A percentile compares a stretch with the other conserved stretches of the same genome.
These are phyloP conservation scores for Peucedramus taeniatus DNA, from an alignment of 2,113 vertebrate species.

Conservation along the genomic window DNA sequence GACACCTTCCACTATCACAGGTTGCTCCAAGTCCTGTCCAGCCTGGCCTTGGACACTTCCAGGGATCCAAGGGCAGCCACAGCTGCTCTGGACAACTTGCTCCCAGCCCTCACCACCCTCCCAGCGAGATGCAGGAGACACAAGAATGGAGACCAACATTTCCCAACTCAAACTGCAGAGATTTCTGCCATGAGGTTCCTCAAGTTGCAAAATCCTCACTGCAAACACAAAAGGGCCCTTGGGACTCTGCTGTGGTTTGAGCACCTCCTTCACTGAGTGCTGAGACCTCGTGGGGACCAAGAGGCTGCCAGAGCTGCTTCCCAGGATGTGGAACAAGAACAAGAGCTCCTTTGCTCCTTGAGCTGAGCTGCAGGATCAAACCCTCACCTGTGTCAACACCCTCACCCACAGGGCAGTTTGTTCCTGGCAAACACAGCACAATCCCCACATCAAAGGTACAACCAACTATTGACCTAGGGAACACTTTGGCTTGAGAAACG, in stretches of 20 bases:
- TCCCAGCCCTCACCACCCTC: neutral
- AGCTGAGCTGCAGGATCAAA: neutral
- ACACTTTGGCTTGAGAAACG: neutral
- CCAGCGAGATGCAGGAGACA: neutral
- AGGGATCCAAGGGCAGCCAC: neutral
- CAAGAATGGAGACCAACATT: accelerated
- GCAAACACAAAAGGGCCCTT: neutral
- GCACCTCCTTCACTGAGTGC: neutral
- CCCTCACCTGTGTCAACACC: neutral
- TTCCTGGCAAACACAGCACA: neutral
- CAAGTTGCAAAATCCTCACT: neutral
- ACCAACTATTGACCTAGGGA: neutral
- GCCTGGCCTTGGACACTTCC: neutral
- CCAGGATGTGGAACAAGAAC: neutral
- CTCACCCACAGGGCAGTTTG: neutral
- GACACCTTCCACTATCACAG: accelerated
- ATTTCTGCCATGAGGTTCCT: neutral
- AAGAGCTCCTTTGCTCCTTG: neutral
- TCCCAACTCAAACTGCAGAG: neutral
- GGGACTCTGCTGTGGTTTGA: neutral
- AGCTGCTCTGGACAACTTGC: accelerated
- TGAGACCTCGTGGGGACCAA: neutral
- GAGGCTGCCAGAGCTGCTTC: accelerated
- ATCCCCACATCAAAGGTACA: neutral
- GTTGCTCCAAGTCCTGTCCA: accelerated